Base-by-base conservation (phyloP, 2,797 vertebrate genomes). In the Ctenopoma multispine region DNA sequence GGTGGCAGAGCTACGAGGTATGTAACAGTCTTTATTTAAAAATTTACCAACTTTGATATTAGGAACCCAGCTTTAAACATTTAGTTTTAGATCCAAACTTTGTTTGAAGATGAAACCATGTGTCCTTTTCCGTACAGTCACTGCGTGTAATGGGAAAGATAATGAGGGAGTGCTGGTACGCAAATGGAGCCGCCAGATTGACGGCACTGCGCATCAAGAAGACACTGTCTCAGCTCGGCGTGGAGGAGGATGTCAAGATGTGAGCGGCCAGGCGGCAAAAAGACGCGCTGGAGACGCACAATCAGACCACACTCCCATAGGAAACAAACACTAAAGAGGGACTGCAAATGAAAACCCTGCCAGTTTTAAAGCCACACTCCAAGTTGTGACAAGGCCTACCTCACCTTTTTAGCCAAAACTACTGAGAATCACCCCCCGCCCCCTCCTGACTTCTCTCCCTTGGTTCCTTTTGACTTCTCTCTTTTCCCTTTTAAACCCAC, bases 1-100 rank as follows among this genome's bases (percentile, higher is more conserved):
- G 97, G 97, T 99, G 98, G 98, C 98, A 98, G 89, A 99, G 97
- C 92, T 98, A 98, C 0, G 98, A 99, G 97, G 98, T 99, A 90
- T 68, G 63, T 80, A 51, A 14, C 72, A 34, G 56, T 3, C 18
- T 46, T 20, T 53, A 13, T 46, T 18, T 18, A 18, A 18, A 8
- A 44, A 44, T 44, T 1, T n/a, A 7, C 40, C 14, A 50, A 36
- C 40, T 69, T 15, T 46, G 17, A 38, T 7, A 18, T 12, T 1
- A 21, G 20, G 14, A 23, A 7, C 27, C 14, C 18, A 20, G 29
- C 17, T 20, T 13, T 14, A 27, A 21, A 31, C 9, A 17, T 50
- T 20, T 43, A 43, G 24, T 43, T 56, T 24, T 5, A 29, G 11
- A 14, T 2, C 15, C 4, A n/a, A 21, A 23, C 50, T 23, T 7